Conservation (phyloP, 2,888 invertebrate genomes). For the Oligia fasciuncula region DNA sequence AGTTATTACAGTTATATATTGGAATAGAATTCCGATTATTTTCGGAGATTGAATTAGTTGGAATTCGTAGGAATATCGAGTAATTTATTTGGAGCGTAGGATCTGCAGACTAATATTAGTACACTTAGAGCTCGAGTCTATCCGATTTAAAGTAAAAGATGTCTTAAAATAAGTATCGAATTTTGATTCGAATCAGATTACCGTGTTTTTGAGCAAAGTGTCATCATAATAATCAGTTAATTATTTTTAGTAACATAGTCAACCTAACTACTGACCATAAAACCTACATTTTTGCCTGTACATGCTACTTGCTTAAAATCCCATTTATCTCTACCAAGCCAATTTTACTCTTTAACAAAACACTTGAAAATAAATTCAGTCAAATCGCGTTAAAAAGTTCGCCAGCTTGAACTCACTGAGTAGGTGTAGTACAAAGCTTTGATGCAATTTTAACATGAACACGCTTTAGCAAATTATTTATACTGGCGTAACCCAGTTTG, state of each 20-base stretch:
- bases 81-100: not conserved
- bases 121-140: not conserved
- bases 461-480: conserved; percentile 68
- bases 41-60: conserved; percentile 26
- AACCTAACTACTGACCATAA: not conserved
- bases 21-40: conserved; percentile 17
- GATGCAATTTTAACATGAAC: conserved; percentile 70
- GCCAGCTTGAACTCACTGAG: conserved; percentile 55
- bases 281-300: not conserved
- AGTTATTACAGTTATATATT: conserved; percentile 17
- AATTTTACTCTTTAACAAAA: conserved; percentile 51
- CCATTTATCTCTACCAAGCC: conserved; percentile 26
- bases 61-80: conserved; percentile 20
- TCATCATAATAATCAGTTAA: not conserved
- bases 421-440: conserved; percentile 70
- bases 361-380: conserved; percentile 64
- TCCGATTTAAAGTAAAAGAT: not conserved
- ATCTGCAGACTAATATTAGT: not conserved
- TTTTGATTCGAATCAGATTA: not conserved
- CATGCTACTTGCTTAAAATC: conserved; percentile 13
- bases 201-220: not conserved
- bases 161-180: not conserved
- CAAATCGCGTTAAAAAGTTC: conserved; percentile 69
- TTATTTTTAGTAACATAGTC: not conserved
- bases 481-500: conserved; percentile 67